Percentiles rank a stretch among this genome's conserved stretches.
Evolutionary conservation across 2,797 vertebrate genomes (phyloP).

Genomic region (Chelon labrosus): DNA sequence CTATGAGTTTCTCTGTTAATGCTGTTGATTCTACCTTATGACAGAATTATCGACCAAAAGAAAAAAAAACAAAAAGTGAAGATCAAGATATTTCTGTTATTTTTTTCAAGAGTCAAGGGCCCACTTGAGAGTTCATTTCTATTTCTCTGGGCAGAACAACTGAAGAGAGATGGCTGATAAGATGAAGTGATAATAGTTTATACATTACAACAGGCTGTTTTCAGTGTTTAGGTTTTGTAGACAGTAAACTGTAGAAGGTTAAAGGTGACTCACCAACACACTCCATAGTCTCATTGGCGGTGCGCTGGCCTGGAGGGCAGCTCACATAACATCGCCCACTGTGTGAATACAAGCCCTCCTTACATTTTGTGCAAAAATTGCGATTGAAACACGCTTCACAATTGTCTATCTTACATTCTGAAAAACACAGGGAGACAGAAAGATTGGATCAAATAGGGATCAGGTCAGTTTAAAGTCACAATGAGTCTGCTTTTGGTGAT

Average conservation of each 20-base stretch:
- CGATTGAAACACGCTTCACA: slow-evolving; percentile 99
- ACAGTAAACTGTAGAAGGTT: slow-evolving; percentile 10
- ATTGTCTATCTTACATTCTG: slow-evolving; percentile 99
- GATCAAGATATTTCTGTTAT: slow-evolving; percentile 11
- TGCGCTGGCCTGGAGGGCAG: slow-evolving; percentile 91
- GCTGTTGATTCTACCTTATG: slow-evolving; percentile 55
- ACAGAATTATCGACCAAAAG: slow-evolving; percentile 59
- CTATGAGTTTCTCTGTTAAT: slow-evolving; percentile 46
- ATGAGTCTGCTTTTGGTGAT: slow-evolving; percentile 10
- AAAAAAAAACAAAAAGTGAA: slow-evolving; percentile 9
- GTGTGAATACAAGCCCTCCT: slow-evolving; percentile 96
- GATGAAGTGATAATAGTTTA: slow-evolving; percentile 24
- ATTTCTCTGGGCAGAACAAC: neutral
- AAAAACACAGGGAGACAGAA: slow-evolving; percentile 76
- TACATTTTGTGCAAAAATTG: slow-evolving; percentile 99
- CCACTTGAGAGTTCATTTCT: neutral
- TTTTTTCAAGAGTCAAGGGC: no score
- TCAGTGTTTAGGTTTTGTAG: neutral
- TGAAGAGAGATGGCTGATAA: neutral
- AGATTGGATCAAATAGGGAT: slow-evolving; percentile 48
- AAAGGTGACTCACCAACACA: slow-evolving; percentile 90
- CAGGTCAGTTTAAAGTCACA: slow-evolving; percentile 30
- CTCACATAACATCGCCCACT: slow-evolving; percentile 93
- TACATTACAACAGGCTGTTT: neutral
- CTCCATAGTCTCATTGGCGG: slow-evolving; percentile 93